Evolutionary conservation across 2,113 vertebrate species (phyloP), one percentile per base, ranked within the genome.

Genomic region (Tragelaphus strepsiceros): DNA sequence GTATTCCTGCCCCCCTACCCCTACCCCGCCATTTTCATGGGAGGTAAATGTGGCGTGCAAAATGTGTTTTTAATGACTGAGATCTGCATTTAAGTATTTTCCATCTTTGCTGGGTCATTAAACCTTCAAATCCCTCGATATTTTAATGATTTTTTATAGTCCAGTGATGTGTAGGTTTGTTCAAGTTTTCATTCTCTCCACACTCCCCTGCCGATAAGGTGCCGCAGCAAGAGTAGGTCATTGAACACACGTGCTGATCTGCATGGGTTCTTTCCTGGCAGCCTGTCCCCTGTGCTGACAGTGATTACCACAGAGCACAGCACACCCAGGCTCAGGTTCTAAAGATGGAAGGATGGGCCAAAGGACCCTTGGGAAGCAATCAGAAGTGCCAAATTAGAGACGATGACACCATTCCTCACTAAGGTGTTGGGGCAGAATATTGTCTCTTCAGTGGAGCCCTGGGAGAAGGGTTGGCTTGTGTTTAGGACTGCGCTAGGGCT

Each of bases 41-140:
- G 78, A 85, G 56, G 91, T 86, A 88, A 94, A 67, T 88, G 82
- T 93, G 80, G 93, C 62, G 0, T 94, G 89, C 78, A 90, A 96
- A 91, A 97, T 35, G 71, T 13, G 28, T 94, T 97, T 95, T 97
- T 96, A 98, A 97, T 96, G 96, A 90, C 85, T 30, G 46, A 90
- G 58, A 43, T 91, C 81, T 92, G 64, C 90, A 82, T 94, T 90
- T 90, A 83, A 91, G 0, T 61, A 86, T 88, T 95, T 97, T 59
- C 92, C 92, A 85, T 77, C 92, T 97, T 94, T 88, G 17, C 94
- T 82, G 93, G 85, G 59, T 97, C 96, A 87, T 97, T 97, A 97
- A 67, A 28, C 85, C 96, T 92, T 97, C 90, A 98, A 97, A 96
- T 30, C 54, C 49, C 43, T 94, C 59, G 24, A 88, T 90, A 93